A percentile compares a stretch with the other conserved stretches of the same genome.
phyloP scores from a whole-genome alignment of 2,113 vertebrate genomes.

The Saccopteryx leptura region DNA sequence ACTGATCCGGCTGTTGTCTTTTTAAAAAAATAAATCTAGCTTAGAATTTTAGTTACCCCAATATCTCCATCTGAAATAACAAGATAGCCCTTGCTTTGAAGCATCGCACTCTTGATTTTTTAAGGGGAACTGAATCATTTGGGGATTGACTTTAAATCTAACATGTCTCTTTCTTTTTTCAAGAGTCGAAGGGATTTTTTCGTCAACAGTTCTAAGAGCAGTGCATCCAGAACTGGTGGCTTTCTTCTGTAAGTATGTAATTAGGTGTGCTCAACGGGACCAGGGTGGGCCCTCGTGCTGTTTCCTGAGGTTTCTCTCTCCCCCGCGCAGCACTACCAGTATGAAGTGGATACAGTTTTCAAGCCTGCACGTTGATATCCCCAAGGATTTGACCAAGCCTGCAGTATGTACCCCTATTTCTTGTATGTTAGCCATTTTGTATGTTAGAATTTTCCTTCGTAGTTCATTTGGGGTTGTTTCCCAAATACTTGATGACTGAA shows the following conservation, averaged over 20 bases:
- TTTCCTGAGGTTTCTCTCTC: neutral
- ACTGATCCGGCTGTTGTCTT: neutral
- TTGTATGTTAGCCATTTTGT: neutral
- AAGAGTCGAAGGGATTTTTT: constrained; percentile 82
- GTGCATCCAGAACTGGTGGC: constrained; percentile 61
- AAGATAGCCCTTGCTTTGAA: neutral
- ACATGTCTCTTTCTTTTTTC: neutral
- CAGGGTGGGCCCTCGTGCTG: neutral
- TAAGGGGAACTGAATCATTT: constrained; percentile 4
- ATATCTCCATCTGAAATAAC: constrained; percentile 29
- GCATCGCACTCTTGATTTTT: neutral
- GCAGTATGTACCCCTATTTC: constrained; percentile 79
- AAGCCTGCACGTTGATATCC: constrained; percentile 72
- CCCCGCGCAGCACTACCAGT: constrained; percentile 66
- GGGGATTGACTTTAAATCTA: neutral
- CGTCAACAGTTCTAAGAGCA: constrained; percentile 70
- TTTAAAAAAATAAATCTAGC: constrained; percentile 60
- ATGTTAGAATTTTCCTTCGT: neutral
- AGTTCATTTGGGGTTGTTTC: constrained; percentile 9
- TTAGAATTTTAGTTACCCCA: neutral
- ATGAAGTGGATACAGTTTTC: constrained; percentile 81
- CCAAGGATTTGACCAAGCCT: constrained; percentile 81
- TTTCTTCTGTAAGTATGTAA: constrained; percentile 86
- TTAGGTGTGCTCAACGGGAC: neutral
- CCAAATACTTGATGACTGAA: neutral